These are phyloP conservation scores for Amphibalanus amphitrite DNA, from an alignment of 1,140 invertebrate genomes.

Conservation along the genomic window DNA sequence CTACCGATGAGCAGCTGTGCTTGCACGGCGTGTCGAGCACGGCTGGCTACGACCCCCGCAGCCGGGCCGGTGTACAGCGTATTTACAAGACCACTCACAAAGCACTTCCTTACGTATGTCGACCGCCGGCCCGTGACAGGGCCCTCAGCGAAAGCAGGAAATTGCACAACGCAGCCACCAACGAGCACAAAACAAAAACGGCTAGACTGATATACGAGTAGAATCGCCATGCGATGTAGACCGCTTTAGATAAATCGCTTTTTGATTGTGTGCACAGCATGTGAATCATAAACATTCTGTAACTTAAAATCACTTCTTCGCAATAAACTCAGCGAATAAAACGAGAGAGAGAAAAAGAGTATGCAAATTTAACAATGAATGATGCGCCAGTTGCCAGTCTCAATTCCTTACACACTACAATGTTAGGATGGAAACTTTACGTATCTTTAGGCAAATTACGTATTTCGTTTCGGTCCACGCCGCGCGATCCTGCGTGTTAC, in stretches of 20 bases:
- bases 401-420: background rate
- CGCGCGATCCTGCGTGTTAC: background rate
- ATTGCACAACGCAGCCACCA: background rate
- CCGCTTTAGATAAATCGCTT: background rate
- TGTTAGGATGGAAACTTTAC: slow-evolving; percentile 1
- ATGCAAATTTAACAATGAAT: background rate
- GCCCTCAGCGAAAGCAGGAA: background rate
- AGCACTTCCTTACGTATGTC: background rate
- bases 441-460: slow-evolving; percentile 1
- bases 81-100: background rate
- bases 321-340: background rate
- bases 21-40: background rate
- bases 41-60: too few relatives aligned
- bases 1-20: background rate
- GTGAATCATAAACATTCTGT: background rate
- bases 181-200: background rate
- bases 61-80: background rate
- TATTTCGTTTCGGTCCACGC: background rate
- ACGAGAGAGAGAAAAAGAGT: background rate
- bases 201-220: background rate
- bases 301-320: background rate
- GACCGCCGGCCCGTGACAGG: background rate
- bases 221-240: background rate
- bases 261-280: slow-evolving; percentile 1
- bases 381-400: background rate